Percentiles rank a stretch among this genome's conserved stretches.
Evolutionary conservation across 2,888 invertebrate species (phyloP).

Genomic region (Papilio demoleus): DNA sequence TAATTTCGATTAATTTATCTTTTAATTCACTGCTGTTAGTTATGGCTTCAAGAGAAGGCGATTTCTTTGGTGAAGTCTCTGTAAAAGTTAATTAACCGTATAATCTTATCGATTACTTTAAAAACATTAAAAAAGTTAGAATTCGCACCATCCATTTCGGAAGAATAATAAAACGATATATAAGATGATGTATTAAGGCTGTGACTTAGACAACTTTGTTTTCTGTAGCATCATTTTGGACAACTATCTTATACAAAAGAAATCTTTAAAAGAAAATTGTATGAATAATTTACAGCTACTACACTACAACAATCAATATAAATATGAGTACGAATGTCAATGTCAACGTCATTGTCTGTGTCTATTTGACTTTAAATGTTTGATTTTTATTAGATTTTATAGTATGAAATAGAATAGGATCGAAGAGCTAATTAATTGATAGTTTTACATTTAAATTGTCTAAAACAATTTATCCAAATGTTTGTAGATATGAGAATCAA

Average conservation of each 20-base stretch:
- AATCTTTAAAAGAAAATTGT: background rate
- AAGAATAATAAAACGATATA: background rate
- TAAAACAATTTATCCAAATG: too few species aligned
- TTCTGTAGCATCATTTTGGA: slow-evolving; percentile 7
- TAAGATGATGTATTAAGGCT: background rate
- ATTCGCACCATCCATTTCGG: slow-evolving; percentile 37
- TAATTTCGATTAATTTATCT: slow-evolving; percentile 73
- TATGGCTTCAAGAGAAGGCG: slow-evolving; percentile 70
- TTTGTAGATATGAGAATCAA: too few species aligned
- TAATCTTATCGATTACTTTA: slow-evolving; percentile 25
- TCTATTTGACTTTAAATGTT: background rate
- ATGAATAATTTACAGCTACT: background rate
- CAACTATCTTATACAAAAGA: background rate
- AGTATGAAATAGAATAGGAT: background rate
- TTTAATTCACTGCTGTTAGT: slow-evolving; percentile 72
- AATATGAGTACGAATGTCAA: background rate
- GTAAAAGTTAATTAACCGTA: slow-evolving; percentile 45
- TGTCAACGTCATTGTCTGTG: background rate
- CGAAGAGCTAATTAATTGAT: too few species aligned
- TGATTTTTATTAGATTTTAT: background rate
- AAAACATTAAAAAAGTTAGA: slow-evolving; percentile 16
- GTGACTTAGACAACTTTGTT: background rate
- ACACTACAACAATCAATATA: background rate
- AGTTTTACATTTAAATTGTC: too few species aligned
- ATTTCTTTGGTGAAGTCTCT: slow-evolving; percentile 71